These are phyloP conservation scores for Otis tarda DNA, from an alignment of 2,113 vertebrate genomes.

Conservation along the genomic window DNA sequence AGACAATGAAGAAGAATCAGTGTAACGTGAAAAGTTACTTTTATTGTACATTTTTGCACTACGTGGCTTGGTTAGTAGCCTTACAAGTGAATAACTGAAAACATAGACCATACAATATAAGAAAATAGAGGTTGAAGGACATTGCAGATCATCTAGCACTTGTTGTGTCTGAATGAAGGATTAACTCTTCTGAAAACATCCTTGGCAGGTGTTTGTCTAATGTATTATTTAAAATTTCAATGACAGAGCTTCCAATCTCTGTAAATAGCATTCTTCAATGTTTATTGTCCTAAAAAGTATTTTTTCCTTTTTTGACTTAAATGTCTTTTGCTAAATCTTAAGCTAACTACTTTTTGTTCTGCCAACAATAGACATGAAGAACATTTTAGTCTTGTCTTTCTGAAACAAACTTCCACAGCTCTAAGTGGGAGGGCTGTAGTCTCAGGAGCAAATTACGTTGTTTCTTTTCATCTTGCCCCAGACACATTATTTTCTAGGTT, in stretches of 20 bases:
- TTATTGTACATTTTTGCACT: constrained; percentile 12
- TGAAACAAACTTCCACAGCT: background rate
- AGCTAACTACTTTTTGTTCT: background rate
- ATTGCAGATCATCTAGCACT: background rate
- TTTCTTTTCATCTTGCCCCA: background rate
- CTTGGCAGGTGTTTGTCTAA: constrained; percentile 33
- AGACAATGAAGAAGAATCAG: background rate
- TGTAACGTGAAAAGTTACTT: background rate
- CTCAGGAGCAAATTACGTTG: background rate
- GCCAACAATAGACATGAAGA: background rate
- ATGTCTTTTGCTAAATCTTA: background rate
- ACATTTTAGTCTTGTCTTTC: background rate
- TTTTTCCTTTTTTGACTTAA: constrained; percentile 8
- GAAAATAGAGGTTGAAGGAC: background rate
- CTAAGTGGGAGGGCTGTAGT: background rate
- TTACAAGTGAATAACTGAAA: background rate
- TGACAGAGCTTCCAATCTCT: background rate
- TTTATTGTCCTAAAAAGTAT: background rate
- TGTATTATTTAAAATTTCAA: constrained; percentile 28
- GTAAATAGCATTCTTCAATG: background rate
- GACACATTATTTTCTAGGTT: background rate
- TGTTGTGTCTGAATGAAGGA: background rate
- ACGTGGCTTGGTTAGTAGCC: background rate
- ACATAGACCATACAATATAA: background rate
- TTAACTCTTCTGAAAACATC: constrained; percentile 23